Conservation (phyloP, 2,113 vertebrate genomes). For the Gila orcuttii region DNA sequence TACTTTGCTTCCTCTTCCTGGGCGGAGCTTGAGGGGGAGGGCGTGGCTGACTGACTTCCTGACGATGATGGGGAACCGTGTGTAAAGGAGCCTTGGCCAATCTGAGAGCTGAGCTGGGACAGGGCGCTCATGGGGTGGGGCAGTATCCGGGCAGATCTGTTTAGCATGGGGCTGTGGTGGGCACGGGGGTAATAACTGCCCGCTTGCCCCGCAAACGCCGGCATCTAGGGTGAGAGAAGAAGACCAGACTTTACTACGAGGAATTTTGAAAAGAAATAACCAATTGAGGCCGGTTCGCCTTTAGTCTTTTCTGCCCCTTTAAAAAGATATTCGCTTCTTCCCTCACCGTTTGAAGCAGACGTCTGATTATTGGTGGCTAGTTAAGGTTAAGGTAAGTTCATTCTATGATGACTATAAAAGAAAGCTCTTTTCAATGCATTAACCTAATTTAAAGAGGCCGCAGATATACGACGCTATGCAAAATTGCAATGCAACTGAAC, state of each 20-base stretch:
- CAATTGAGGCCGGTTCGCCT: conserved; percentile 37
- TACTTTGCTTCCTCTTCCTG: conserved; percentile 98
- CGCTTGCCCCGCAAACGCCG: conserved; percentile 95
- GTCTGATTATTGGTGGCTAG: neutral
- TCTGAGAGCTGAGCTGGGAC: conserved; percentile 95
- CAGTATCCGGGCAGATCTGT: conserved; percentile 86
- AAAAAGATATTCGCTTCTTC: conserved; percentile 22
- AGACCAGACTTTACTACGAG: conserved; percentile 76
- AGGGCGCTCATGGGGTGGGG: conserved; percentile 89
- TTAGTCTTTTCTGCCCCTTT: conserved; percentile 13
- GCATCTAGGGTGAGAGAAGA: conserved; percentile 89
- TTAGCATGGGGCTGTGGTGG: conserved; percentile 89
- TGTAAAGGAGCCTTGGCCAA: conserved; percentile 83
- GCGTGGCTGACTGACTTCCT: conserved; percentile 97
- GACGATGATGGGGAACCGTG: conserved; percentile 97
- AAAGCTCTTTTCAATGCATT: neutral
- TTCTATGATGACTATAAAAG: neutral
- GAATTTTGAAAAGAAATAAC: conserved; percentile 23
- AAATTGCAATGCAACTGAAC: neutral
- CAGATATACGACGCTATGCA: neutral
- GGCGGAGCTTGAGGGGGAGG: conserved; percentile 96
- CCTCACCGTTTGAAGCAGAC: conserved; percentile 12
- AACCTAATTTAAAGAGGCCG: too few relatives aligned
- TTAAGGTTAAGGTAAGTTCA: neutral
- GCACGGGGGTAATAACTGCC: conserved; percentile 85